Percentiles rank a stretch among this genome's conserved stretches.
Conservation (phyloP, 2,797 vertebrate genomes). For the Danio choprae region DNA sequence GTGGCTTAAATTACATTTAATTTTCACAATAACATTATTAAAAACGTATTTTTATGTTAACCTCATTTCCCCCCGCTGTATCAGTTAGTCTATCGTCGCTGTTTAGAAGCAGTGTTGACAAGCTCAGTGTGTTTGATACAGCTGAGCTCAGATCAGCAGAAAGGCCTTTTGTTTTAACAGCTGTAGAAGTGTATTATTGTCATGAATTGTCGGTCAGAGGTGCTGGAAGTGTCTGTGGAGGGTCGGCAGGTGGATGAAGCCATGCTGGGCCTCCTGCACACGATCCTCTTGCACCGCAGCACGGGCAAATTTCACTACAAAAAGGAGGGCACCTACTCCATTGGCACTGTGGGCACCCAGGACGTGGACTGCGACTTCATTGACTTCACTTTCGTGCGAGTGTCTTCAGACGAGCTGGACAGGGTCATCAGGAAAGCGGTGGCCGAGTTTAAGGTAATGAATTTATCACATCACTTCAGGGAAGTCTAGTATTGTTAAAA, state of each 20-base stretch:
- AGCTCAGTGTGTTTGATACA: background rate
- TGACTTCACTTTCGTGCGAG: constrained; percentile 91
- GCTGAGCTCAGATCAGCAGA: background rate
- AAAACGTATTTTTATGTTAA: background rate
- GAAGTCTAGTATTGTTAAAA: too few species aligned
- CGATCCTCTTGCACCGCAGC: constrained; percentile 93
- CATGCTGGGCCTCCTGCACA: constrained; percentile 91
- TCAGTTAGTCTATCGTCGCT: background rate
- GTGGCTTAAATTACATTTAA: background rate
- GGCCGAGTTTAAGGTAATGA: constrained; percentile 90
- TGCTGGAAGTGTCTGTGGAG: constrained; percentile 95
- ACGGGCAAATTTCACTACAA: constrained; percentile 99
- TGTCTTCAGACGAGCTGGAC: constrained; percentile 95
- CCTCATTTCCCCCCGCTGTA: background rate
- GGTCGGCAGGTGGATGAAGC: constrained; percentile 95
- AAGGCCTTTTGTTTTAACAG: background rate
- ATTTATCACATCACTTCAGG: background rate
- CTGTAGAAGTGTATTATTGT: background rate
- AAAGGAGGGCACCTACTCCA: constrained; percentile 98
- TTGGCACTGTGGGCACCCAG: constrained; percentile 93
- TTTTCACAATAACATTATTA: background rate
- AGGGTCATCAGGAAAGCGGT: constrained; percentile 91
- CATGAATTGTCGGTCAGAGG: constrained; percentile 97
- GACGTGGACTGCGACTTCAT: constrained; percentile 98
- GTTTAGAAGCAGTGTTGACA: background rate